Evolutionary conservation across 1,140 invertebrate genomes (phyloP).

Genomic region (Eupeodes corollae): DNA sequence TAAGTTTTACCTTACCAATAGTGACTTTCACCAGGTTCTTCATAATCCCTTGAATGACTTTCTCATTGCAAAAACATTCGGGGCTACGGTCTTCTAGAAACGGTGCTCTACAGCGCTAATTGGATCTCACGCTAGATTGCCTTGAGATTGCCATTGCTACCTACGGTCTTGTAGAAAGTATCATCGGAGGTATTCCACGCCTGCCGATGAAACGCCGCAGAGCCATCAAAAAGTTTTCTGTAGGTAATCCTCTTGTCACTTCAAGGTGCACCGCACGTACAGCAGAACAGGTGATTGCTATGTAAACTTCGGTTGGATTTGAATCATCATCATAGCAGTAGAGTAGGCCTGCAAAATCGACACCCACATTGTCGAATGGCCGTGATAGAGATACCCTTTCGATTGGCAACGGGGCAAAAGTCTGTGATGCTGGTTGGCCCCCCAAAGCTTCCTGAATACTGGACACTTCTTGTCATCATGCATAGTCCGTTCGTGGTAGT

Average conservation of each 20-base stretch:
- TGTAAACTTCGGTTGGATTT: conserved; percentile 29
- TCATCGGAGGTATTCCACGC: no score
- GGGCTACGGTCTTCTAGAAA: neutral
- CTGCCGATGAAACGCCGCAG: no score
- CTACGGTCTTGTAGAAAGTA: conserved; percentile 25
- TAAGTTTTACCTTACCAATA: neutral
- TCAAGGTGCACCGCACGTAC: conserved; percentile 30
- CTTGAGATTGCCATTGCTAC: no score
- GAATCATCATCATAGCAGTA: neutral
- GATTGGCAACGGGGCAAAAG: neutral
- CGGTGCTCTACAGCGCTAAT: neutral
- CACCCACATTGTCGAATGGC: neutral
- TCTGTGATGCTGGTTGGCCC: neutral
- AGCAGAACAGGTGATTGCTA: conserved; percentile 21
- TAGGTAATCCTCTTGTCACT: conserved; percentile 21
- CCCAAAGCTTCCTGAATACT: neutral
- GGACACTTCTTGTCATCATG: neutral
- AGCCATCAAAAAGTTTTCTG: conserved; percentile 24
- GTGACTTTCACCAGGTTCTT: conserved; percentile 5
- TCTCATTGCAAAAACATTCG: neutral
- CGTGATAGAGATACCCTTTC: neutral
- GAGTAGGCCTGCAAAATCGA: neutral
- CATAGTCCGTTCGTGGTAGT: neutral
- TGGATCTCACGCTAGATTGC: conserved; percentile 21
- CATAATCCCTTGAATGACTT: neutral